These are phyloP conservation scores for Tangachromis dhanisi DNA, from an alignment of 2,113 vertebrate genomes.

Conservation along the genomic window DNA sequence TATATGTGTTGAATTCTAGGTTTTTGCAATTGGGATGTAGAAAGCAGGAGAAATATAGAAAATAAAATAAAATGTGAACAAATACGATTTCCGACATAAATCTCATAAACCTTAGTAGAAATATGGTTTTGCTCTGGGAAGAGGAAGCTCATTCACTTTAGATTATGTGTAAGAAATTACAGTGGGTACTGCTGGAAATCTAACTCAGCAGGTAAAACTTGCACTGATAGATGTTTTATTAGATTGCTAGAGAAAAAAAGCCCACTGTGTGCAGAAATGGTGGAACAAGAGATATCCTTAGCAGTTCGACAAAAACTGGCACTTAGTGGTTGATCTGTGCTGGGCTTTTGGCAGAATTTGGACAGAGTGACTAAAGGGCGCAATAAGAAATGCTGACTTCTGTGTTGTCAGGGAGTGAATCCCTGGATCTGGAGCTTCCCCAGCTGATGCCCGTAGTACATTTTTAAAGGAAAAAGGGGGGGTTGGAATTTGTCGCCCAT, in stretches of 20 bases:
- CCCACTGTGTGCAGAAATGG: background rate
- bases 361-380: background rate
- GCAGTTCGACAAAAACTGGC: background rate
- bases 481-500: background rate
- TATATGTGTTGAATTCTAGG: background rate
- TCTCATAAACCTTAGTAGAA: background rate
- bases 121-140: background rate
- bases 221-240: background rate
- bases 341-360: background rate
- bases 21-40: background rate
- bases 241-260: background rate
- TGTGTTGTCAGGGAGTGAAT: background rate
- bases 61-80: background rate
- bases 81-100: background rate
- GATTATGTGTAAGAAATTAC: background rate
- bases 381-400: background rate
- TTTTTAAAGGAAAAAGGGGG: background rate
- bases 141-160: background rate
- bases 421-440: background rate
- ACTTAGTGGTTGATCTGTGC: background rate
- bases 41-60: background rate
- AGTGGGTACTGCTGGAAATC: background rate
- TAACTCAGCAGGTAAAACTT: background rate
- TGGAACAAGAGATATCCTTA: background rate
- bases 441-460: background rate